phyloP scores from a whole-genome alignment of 1,140 invertebrate species.

The Calliphora vicina region DNA sequence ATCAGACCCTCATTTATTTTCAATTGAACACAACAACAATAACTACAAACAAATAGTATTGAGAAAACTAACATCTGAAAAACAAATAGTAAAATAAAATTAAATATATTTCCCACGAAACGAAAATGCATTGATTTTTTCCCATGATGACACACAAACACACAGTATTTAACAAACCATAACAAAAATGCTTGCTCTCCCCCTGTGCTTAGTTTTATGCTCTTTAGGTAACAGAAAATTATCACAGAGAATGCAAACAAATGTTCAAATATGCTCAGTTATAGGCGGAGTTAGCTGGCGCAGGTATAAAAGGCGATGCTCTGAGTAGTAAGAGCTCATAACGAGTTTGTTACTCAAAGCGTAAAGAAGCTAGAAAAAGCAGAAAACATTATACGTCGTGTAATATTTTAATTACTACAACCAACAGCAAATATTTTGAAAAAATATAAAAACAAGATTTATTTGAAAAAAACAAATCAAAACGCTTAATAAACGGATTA shows the following conservation, averaged over 20 bases:
- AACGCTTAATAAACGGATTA: constrained; percentile 33
- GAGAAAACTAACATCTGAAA: not conserved
- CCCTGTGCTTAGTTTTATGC: not conserved
- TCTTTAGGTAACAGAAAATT: not conserved
- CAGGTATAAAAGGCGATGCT: constrained; percentile 42
- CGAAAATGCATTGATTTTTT: constrained; percentile 22
- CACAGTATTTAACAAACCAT: not conserved
- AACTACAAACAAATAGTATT: not conserved
- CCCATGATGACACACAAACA: not conserved
- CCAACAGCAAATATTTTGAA: not conserved
- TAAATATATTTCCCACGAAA: constrained; percentile 27
- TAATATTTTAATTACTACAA: not conserved
- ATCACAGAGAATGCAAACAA: not conserved
- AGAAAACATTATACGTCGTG: not conserved
- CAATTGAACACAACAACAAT: not conserved
- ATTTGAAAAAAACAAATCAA: constrained; percentile 17
- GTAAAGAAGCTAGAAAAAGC: constrained; percentile 37
- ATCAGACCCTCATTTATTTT: not conserved
- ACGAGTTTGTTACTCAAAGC: constrained; percentile 47
- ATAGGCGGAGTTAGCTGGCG: constrained; percentile 40
- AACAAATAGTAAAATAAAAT: not conserved
- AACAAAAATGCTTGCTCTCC: not conserved
- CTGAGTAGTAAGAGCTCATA: constrained; percentile 42
- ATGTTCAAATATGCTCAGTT: not conserved
- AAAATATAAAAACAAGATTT: constrained; percentile 29